Evolutionary conservation across 2,797 vertebrate species (phyloP).

Genomic region (Danio albolineatus): DNA sequence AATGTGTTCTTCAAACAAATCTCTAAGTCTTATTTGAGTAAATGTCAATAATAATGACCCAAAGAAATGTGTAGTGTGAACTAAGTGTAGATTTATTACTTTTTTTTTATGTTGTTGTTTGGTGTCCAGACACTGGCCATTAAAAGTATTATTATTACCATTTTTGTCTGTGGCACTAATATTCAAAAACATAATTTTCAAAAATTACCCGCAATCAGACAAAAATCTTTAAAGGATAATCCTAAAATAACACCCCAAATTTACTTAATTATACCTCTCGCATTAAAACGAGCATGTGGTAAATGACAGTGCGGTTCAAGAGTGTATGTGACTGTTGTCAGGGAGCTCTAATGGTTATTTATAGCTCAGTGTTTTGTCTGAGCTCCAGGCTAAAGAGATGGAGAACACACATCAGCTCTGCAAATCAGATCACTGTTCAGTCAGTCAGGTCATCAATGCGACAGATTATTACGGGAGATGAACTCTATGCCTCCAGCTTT

Average conservation of each 20-base stretch:
- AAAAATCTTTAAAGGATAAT: not conserved
- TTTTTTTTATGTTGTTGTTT: no score
- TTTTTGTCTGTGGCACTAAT: not conserved
- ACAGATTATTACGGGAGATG: constrained; percentile 1
- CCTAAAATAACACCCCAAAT: not conserved
- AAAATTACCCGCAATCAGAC: not conserved
- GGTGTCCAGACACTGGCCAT: no score
- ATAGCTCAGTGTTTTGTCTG: constrained; percentile 39
- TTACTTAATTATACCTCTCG: not conserved
- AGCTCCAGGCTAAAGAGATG: constrained; percentile 40
- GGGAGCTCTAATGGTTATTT: constrained; percentile 44
- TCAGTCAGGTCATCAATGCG: constrained; percentile 3
- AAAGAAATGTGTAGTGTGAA: no score
- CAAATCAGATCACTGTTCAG: constrained; percentile 20
- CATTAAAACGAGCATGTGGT: not conserved
- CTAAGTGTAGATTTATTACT: no score
- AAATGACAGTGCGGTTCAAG: constrained; percentile 18
- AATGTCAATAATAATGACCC: no score
- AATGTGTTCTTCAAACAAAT: no score
- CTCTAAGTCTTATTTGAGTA: no score
- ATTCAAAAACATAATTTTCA: not conserved
- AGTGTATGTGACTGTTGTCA: constrained; percentile 30
- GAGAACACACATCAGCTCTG: not conserved
- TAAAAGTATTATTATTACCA: no score
- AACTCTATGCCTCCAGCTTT: not conserved